These are phyloP conservation scores for Resseliella maxima DNA, from an alignment of 2,888 invertebrate genomes.

Conservation along the genomic window DNA sequence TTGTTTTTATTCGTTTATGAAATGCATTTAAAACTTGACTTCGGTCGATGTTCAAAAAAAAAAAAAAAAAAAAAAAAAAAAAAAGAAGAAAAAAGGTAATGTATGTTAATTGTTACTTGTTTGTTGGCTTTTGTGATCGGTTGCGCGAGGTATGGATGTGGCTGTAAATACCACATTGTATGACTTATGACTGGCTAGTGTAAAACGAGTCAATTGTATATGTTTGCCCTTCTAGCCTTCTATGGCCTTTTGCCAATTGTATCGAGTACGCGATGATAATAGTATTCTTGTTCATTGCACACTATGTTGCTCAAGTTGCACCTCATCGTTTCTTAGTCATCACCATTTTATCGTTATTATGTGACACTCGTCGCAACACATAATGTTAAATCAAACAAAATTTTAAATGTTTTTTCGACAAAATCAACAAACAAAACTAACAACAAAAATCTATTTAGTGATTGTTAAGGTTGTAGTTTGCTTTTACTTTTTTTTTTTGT, in stretches of 20 bases:
- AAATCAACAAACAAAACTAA: neutral
- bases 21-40: conserved; percentile 53
- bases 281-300: neutral
- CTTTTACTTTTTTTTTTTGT: neutral
- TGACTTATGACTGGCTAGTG: too few species aligned
- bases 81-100: neutral
- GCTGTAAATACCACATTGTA: neutral
- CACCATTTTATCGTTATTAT: neutral
- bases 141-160: neutral
- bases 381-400: neutral
- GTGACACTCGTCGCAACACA: neutral
- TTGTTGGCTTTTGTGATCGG: conserved; percentile 27
- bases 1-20: neutral
- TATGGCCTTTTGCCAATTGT: neutral
- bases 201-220: neutral
- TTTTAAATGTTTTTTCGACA: neutral
- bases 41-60: conserved; percentile 1
- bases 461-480: neutral
- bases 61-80: neutral
- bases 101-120: conserved; percentile 53
- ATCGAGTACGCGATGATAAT: neutral
- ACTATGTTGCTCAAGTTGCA: neutral
- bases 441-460: neutral
- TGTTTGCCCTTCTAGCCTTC: conserved; percentile 24
- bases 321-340: neutral